phyloP scores from a whole-genome alignment of 2,797 vertebrate genomes.

The Limosa lapponica region DNA sequence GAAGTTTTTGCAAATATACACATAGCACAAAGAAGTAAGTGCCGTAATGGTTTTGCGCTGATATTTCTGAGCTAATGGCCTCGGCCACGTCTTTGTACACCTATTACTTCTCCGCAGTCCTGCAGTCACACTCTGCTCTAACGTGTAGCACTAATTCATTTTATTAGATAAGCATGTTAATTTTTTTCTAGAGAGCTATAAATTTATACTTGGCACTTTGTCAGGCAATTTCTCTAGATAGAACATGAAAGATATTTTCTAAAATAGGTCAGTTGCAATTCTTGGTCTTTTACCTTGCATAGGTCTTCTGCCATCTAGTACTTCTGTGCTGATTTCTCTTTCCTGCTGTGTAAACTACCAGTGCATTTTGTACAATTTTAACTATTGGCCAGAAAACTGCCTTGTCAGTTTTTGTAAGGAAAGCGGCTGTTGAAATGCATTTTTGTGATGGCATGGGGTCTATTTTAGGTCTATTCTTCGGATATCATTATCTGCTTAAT shows the following conservation, averaged over 20 bases:
- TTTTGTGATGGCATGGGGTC: neutral
- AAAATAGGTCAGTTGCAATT: neutral
- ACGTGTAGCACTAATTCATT: neutral
- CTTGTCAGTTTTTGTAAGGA: neutral
- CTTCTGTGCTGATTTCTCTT: neutral
- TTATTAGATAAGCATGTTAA: neutral
- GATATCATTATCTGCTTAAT: neutral
- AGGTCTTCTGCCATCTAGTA: neutral
- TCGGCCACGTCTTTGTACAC: conserved; percentile 21
- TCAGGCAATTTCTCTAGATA: neutral
- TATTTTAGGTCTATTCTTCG: neutral
- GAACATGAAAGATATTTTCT: neutral
- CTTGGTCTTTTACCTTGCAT: neutral
- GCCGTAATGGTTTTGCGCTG: conserved; percentile 43
- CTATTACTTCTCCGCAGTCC: neutral
- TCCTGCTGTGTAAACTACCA: neutral
- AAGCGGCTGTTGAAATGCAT: neutral
- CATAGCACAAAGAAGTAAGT: conserved; percentile 37
- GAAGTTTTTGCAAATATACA: conserved; percentile 64
- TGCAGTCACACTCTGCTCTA: neutral
- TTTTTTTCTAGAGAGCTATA: neutral
- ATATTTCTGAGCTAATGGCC: conserved; percentile 65
- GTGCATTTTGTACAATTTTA: neutral
- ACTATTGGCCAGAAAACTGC: neutral
- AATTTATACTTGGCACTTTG: neutral